Evolutionary conservation across 2,113 vertebrate species (phyloP), one percentile per base, ranked within the genome.

Genomic region (Ammospiza caudacuta): DNA sequence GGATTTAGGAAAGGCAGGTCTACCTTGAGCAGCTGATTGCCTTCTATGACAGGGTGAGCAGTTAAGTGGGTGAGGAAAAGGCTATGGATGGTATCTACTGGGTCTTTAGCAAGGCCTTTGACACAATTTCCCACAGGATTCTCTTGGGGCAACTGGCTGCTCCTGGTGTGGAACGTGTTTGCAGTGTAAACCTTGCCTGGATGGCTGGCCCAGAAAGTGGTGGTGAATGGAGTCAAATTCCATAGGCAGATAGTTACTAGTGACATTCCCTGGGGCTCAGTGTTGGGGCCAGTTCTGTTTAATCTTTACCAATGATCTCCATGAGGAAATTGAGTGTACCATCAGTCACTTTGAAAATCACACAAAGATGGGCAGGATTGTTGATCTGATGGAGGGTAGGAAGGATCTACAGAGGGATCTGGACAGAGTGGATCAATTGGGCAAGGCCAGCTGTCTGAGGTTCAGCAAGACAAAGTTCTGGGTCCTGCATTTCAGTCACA

Each of bases 231-330:
- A 73, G 33, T 24, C 41, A 44, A 67, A 62, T 73, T 27, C 18
- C 23, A 16, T 2, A 35, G 52, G 31, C 0, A 0, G 15, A 7
- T 6, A 9, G 52, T 39, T 35, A 12, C 27, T 24, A 31, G 14
- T 33, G 25, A 1, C 55, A 21, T 47, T 70, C 22, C 13, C 39
- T 4, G 9, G 25, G 18, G 20, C 15, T n/a, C 52, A 29, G 39
- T 35, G 13, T 1, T 61, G 16, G 55, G n/a, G 20, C 16, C 39
- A 19, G 29, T 14, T 75, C 62, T 54, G 9, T 61, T 61, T 31
- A 46, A 54, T 25, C 12, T 61, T 75, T 54, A 75, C 29, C 28
- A 54, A 10, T 55, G 3, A 47, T 41, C 62, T 54, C 39, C n/a
- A n/a, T 54, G 46, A 82, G n/a, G 20, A 61, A 61, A 61, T 18